Conservation (phyloP, 2,888 invertebrate species). For the Nipponacmea schrenckii region DNA sequence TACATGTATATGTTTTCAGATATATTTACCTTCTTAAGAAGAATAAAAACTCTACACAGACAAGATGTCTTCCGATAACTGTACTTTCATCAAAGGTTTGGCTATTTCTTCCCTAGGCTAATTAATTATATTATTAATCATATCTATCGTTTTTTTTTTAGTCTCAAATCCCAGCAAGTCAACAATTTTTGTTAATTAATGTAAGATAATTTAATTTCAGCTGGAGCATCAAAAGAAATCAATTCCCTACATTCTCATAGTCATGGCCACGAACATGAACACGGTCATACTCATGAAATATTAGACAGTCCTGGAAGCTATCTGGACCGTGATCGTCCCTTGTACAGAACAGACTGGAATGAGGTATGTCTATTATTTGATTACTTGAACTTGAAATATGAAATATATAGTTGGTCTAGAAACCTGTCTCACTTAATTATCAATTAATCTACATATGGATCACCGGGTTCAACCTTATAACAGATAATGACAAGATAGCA, state of each 20-base stretch:
- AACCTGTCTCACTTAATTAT: too few relatives aligned
- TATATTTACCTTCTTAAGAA: too few relatives aligned
- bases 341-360: conserved; percentile 53
- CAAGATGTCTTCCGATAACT: too few relatives aligned
- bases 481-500: too few relatives aligned
- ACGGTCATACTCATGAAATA: conserved; percentile 64
- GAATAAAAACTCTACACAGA: too few relatives aligned
- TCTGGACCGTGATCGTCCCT: conserved; percentile 48
- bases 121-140: background rate
- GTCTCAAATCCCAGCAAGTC: background rate
- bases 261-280: conserved; percentile 48
- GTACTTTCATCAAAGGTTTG: too few relatives aligned
- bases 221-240: conserved; percentile 7
- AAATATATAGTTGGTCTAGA: background rate
- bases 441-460: too few relatives aligned
- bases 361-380: conserved; percentile 38
- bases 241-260: conserved; percentile 23
- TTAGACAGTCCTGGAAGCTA: conserved; percentile 57
- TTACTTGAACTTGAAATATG: too few relatives aligned
- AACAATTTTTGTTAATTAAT: background rate
- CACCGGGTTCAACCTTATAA: too few relatives aligned
- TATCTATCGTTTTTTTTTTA: background rate
- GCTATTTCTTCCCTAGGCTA: background rate
- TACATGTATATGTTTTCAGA: too few relatives aligned
- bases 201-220: background rate